Evolutionary conservation across 2,888 invertebrate genomes (phyloP).

Genomic region (Melanchra persicariae): DNA sequence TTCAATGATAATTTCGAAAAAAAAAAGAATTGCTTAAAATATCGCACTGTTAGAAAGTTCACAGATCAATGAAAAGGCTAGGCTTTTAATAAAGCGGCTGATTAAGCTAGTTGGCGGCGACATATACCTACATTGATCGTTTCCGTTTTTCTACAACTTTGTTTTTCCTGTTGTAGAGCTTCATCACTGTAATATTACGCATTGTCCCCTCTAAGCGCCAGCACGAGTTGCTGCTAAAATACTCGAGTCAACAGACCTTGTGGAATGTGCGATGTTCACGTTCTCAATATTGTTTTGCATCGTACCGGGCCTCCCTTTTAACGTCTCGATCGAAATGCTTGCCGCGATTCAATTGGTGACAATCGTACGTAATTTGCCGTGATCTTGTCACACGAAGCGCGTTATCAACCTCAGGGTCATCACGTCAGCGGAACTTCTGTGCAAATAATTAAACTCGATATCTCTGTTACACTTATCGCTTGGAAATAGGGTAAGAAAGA

Average conservation of each 20-base stretch:
- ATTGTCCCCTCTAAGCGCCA: constrained; percentile 11
- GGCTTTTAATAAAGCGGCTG: too few relatives aligned
- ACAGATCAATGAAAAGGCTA: too few relatives aligned
- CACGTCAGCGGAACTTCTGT: constrained; percentile 68
- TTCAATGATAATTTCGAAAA: not conserved
- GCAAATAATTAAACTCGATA: constrained; percentile 59
- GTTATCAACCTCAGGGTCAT: constrained; percentile 74
- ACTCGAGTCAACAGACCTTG: constrained; percentile 44
- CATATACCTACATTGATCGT: too few relatives aligned
- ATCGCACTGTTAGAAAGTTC: constrained; percentile 2
- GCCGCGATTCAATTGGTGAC: constrained; percentile 74
- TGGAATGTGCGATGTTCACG: constrained; percentile 46
- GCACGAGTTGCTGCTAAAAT: constrained; percentile 38
- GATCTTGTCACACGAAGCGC: constrained; percentile 70
- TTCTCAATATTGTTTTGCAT: constrained; percentile 66
- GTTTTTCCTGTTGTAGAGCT: not conserved
- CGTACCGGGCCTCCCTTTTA: constrained; percentile 47
- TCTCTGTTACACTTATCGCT: constrained; percentile 66
- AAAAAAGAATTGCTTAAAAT: constrained; percentile 1
- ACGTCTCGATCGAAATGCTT: constrained; percentile 59
- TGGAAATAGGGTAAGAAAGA: constrained; percentile 65
- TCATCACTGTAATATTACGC: constrained; percentile 3
- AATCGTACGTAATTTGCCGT: constrained; percentile 74
- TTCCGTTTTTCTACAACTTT: not conserved
- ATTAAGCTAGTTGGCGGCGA: too few relatives aligned